A percentile compares a stretch with the other conserved stretches of the same genome.
phyloP scores from a whole-genome alignment of 92 coral and sea anemone species.

The Porites cylindrica region DNA sequence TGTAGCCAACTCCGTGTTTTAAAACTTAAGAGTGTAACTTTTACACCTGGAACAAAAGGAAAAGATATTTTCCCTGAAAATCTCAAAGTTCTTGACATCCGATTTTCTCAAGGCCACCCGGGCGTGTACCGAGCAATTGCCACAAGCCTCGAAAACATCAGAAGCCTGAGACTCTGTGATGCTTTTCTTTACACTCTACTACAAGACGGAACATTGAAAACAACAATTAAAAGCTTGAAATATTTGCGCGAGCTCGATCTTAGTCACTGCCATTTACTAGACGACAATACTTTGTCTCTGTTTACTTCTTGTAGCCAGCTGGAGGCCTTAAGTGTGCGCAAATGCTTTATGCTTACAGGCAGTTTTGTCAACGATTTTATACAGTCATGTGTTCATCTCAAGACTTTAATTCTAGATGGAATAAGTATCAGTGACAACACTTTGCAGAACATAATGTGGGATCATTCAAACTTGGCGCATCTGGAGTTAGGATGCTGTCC shows the following conservation, averaged over 20 bases:
- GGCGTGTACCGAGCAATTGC: slow-evolving; percentile 65
- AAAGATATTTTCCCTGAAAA: slow-evolving; percentile 41
- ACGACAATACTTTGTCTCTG: slow-evolving; percentile 45
- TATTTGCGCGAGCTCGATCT: slow-evolving; percentile 66
- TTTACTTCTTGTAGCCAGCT: slow-evolving; percentile 57
- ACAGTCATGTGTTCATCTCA: slow-evolving; percentile 40
- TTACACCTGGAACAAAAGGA: slow-evolving; percentile 11
- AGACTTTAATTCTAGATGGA: slow-evolving; percentile 72
- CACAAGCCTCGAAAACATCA: slow-evolving; percentile 39
- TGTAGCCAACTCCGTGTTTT: slow-evolving; percentile 55
- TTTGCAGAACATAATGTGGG: slow-evolving; percentile 61
- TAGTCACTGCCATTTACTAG: slow-evolving; percentile 68
- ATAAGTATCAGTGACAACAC: slow-evolving; percentile 70
- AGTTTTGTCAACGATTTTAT: slow-evolving; percentile 52
- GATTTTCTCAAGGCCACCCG: slow-evolving; percentile 70
- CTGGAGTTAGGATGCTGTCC: slow-evolving; percentile 83
- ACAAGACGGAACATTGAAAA: slow-evolving; percentile 23
- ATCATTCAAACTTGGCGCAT: slow-evolving; percentile 31
- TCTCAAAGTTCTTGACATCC: slow-evolving; percentile 62
- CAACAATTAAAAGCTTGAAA: slow-evolving; percentile 41
- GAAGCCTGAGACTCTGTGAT: slow-evolving; percentile 71
- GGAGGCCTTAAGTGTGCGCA: slow-evolving; percentile 66
- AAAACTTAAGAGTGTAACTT: slow-evolving; percentile 62
- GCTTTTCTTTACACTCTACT: slow-evolving; percentile 63
- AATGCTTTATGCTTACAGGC: slow-evolving; percentile 63